Evolutionary conservation across 2,888 invertebrate species (phyloP).

Genomic region (Euclidia mi): DNA sequence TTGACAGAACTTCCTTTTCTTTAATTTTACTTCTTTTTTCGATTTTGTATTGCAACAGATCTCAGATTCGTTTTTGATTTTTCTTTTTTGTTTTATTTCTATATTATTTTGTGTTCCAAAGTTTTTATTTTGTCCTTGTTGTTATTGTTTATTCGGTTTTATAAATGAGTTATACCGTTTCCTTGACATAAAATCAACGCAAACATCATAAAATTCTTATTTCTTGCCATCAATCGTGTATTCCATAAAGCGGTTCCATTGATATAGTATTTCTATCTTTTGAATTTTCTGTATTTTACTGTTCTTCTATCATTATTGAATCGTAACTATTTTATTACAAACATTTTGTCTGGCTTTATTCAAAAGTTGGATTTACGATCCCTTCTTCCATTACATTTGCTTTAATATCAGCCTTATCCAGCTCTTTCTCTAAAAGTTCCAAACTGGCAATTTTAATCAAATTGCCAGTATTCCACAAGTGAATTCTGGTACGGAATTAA

Average conservation of each 20-base stretch:
- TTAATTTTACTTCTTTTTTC: neutral
- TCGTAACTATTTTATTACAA: constrained; percentile 8
- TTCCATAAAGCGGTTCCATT: constrained; percentile 26
- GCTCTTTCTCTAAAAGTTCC: constrained; percentile 26
- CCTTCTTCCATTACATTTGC: constrained; percentile 3
- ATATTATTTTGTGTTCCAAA: neutral
- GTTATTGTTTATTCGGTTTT: constrained; percentile 18
- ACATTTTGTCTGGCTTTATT: constrained; percentile 3
- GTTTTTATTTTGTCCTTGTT: constrained; percentile 6
- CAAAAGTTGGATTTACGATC: neutral
- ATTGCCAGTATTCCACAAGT: constrained; percentile 42
- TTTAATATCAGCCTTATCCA: neutral
- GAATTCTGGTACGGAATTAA: constrained; percentile 61
- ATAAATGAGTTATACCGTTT: constrained; percentile 25
- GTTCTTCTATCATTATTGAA: constrained; percentile 9
- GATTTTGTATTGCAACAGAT: neutral
- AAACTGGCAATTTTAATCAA: constrained; percentile 42
- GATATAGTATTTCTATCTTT: constrained; percentile 19
- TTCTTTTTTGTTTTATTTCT: constrained; percentile 1
- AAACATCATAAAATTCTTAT: constrained; percentile 49
- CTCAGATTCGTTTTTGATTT: neutral
- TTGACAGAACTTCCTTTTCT: constrained; percentile 3
- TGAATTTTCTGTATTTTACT: constrained; percentile 12
- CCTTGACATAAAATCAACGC: constrained; percentile 36
- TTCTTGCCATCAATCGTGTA: constrained; percentile 22